phyloP scores from a whole-genome alignment of 2,888 invertebrate species.

The Drosophila yooni region DNA sequence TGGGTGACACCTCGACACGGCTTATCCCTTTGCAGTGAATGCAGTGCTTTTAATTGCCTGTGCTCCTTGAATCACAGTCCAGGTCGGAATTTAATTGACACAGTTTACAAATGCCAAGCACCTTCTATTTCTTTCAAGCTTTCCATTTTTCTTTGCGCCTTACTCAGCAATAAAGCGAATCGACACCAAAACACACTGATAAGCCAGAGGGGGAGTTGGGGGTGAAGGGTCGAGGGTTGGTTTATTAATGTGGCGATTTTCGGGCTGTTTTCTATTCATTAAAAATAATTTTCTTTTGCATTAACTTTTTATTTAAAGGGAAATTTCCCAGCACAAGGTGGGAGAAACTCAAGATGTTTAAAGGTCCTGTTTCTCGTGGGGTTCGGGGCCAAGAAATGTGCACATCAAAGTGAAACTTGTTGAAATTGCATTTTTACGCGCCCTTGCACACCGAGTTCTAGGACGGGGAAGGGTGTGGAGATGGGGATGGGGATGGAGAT shows the following conservation, averaged over 20 bases:
- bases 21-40: conserved; percentile 23
- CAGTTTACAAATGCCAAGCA: conserved; percentile 49
- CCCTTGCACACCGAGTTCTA: conserved; percentile 72
- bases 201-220: neutral
- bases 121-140: neutral
- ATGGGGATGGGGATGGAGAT: neutral
- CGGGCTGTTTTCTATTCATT: conserved; percentile 77
- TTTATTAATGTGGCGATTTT: conserved; percentile 71
- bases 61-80: conserved; percentile 31
- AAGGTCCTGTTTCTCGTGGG: conserved; percentile 8
- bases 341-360: conserved; percentile 13
- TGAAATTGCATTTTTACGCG: conserved; percentile 81
- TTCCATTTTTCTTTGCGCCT: neutral
- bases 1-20: conserved; percentile 23
- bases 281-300: conserved; percentile 79
- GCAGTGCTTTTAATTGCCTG: conserved; percentile 49
- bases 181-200: conserved; percentile 24
- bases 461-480: conserved; percentile 9
- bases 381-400: conserved; percentile 65
- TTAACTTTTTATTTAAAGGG: conserved; percentile 77
- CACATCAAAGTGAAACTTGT: conserved; percentile 81
- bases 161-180: conserved; percentile 38
- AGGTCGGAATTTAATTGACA: conserved; percentile 60
- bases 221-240: conserved; percentile 20
- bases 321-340: conserved; percentile 40